Percentiles rank a stretch among this genome's conserved stretches.
These are phyloP conservation scores for Pyrocoelia pectoralis DNA, from an alignment of 2,888 invertebrate genomes.

Conservation along the genomic window DNA sequence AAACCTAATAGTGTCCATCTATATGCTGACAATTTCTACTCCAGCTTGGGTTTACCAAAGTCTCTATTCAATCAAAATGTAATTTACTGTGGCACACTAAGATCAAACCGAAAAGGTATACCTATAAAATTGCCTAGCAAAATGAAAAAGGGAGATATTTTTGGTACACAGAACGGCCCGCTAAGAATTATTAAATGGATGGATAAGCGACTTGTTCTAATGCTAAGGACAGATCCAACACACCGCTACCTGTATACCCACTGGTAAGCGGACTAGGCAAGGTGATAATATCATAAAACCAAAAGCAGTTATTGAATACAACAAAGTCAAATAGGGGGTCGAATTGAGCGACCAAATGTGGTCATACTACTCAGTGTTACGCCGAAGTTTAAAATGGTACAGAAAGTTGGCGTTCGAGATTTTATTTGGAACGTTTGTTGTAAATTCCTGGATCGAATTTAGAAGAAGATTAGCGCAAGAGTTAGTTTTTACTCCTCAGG, in stretches of 20 bases:
- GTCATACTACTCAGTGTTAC: conserved; percentile 11
- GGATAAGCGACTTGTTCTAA: conserved; percentile 17
- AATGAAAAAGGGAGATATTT: conserved; percentile 6
- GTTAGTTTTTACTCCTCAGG: too few relatives aligned
- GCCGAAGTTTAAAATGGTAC: conserved; percentile 15
- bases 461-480: background rate
- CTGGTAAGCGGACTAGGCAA: background rate
- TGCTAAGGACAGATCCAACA: conserved; percentile 11
- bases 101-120: background rate
- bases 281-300: conserved; percentile 11
- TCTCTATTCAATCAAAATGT: background rate
- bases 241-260: conserved; percentile 7
- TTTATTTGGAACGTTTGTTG: background rate
- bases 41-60: background rate
- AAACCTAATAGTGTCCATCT: background rate
- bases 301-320: conserved; percentile 12
- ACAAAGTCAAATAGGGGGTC: conserved; percentile 15
- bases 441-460: conserved; percentile 6
- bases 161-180: background rate
- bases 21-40: background rate
- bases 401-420: conserved; percentile 13
- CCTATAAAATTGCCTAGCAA: background rate
- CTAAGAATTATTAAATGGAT: conserved; percentile 16
- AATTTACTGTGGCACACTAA: background rate
- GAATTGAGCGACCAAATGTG: conserved; percentile 16